phyloP scores from a whole-genome alignment of 2,113 vertebrate species.

The Chlorodrepanis virens region DNA sequence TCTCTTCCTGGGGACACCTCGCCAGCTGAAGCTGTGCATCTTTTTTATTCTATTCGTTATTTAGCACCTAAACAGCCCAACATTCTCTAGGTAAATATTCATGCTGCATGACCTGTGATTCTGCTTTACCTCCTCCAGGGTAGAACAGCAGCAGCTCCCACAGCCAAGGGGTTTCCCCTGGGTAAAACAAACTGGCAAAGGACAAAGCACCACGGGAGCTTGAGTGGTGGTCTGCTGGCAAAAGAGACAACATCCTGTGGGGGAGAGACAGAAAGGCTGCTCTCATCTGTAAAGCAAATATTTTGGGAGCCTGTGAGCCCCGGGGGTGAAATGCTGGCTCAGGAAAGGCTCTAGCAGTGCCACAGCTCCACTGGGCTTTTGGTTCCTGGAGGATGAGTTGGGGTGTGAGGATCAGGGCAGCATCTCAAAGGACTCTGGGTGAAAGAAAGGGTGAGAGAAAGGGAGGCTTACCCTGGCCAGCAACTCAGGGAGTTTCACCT shows the following conservation, averaged over 20 bases:
- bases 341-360: background rate
- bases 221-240: background rate
- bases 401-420: background rate
- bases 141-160: background rate
- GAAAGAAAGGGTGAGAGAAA: background rate
- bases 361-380: background rate
- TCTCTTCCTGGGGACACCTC: background rate
- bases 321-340: background rate
- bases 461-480: background rate
- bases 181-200: background rate
- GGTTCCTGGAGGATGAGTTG: background rate
- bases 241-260: background rate
- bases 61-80: conserved; percentile 4
- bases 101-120: background rate
- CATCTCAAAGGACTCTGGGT: background rate
- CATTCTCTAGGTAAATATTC: background rate
- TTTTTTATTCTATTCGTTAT: conserved; percentile 15
- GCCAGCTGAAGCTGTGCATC: background rate
- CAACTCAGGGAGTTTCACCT: background rate
- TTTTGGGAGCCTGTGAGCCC: background rate
- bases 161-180: background rate
- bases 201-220: background rate
- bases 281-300: background rate
- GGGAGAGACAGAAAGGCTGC: background rate
- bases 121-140: background rate